A percentile compares a stretch with the other conserved stretches of the same genome.
These are phyloP conservation scores for Oryzias curvinotus DNA, from an alignment of 2,113 vertebrate species.

Conservation along the genomic window DNA sequence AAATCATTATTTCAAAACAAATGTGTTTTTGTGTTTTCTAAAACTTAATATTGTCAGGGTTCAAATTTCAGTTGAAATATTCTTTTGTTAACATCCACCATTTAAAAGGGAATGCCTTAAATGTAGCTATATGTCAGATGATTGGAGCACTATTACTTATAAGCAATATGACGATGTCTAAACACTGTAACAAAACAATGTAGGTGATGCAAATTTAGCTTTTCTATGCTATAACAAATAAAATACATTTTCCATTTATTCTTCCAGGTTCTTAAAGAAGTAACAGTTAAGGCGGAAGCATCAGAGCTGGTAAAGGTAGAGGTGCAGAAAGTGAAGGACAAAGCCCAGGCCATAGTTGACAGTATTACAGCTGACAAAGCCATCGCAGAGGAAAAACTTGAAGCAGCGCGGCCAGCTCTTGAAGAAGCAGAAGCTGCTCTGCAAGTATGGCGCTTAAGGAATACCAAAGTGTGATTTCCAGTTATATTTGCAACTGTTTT, in stretches of 20 bases:
- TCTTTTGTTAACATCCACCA: no score
- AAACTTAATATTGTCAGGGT: no score
- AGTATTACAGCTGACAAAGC: slow-evolving; percentile 91
- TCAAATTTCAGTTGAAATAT: no score
- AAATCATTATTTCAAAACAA: no score
- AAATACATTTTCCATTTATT: neutral
- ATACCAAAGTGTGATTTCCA: neutral
- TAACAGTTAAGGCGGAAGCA: slow-evolving; percentile 93
- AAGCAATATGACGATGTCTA: neutral
- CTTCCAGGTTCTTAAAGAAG: slow-evolving; percentile 90
- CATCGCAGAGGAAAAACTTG: slow-evolving; percentile 88
- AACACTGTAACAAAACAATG: neutral
- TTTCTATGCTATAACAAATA: no score
- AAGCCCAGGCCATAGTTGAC: slow-evolving; percentile 92
- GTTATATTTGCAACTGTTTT: neutral
- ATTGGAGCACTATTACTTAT: no score
- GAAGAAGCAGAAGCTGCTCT: slow-evolving; percentile 91
- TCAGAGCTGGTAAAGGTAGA: slow-evolving; percentile 91
- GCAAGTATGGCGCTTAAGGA: slow-evolving; percentile 73
- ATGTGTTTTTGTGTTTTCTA: neutral
- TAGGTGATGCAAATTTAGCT: no score
- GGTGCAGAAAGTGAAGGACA: slow-evolving; percentile 97
- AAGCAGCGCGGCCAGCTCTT: slow-evolving; percentile 89
- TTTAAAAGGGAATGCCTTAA: no score
- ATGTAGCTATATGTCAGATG: no score